phyloP scores from a whole-genome alignment of 2,113 vertebrate genomes.

The Macrotus californicus region DNA sequence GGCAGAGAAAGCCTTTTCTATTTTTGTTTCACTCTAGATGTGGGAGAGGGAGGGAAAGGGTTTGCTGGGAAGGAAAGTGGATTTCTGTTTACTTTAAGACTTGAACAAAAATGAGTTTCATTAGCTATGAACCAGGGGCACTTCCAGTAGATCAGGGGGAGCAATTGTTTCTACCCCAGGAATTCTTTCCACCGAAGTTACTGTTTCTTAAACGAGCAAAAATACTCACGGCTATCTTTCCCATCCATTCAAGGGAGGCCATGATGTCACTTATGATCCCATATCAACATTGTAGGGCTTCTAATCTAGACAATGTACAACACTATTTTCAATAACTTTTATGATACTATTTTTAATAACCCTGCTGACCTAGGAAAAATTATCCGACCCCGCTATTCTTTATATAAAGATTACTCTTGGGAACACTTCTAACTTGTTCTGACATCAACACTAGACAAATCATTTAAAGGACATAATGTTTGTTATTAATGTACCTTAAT shows the following conservation, averaged over 20 bases:
- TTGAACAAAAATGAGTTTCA: background rate
- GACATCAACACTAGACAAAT: background rate
- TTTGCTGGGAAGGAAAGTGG: background rate
- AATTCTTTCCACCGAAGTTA: background rate
- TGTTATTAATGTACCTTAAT: background rate
- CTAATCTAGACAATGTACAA: background rate
- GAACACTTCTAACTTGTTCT: background rate
- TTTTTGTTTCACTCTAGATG: background rate
- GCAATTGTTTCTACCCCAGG: background rate
- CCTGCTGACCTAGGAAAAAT: background rate
- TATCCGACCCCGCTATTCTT: background rate
- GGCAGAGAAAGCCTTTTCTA: background rate
- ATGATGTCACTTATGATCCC: background rate
- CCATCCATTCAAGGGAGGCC: fast-evolving
- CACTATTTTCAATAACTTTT: background rate
- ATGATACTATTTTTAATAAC: background rate
- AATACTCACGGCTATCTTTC: background rate
- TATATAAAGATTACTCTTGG: background rate
- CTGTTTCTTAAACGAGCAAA: background rate
- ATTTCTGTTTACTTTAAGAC: background rate
- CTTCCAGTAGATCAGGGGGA: background rate
- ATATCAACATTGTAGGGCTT: background rate
- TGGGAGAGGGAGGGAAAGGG: background rate
- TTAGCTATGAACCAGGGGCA: background rate
- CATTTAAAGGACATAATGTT: background rate